These are phyloP conservation scores for Stenchaetothrips biformis DNA, from an alignment of 2,888 invertebrate species.

Conservation along the genomic window DNA sequence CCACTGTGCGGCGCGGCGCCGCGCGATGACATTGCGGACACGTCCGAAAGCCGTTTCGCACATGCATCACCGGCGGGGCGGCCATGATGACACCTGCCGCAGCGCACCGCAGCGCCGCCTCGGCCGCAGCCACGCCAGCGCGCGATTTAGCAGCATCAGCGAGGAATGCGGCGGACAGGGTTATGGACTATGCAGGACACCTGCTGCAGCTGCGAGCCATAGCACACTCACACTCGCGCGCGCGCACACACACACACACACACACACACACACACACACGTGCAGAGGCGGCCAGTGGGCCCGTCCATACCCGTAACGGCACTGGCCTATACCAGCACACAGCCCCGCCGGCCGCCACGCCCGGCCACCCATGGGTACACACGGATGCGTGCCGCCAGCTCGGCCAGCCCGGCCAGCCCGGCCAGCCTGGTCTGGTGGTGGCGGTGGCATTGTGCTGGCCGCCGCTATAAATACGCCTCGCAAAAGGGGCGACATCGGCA, in stretches of 20 bases:
- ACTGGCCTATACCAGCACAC: not conserved
- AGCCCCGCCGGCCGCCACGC: not conserved
- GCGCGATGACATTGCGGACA: too few relatives aligned
- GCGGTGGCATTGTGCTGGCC: constrained; percentile 7
- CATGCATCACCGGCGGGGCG: not conserved
- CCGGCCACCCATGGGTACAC: constrained; percentile 18
- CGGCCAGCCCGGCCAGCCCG: not conserved
- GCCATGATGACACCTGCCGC: not conserved
- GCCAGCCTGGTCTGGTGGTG: not conserved
- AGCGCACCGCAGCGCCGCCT: not conserved
- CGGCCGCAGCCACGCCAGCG: not conserved
- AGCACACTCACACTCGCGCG: too few relatives aligned
- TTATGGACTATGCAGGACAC: too few relatives aligned
- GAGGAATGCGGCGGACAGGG: too few relatives aligned
- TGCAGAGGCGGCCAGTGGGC: too few relatives aligned
- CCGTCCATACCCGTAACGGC: not conserved
- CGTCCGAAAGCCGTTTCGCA: too few relatives aligned
- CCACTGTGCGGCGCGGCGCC: too few relatives aligned
- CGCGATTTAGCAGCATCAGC: too few relatives aligned
- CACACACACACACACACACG: too few relatives aligned
- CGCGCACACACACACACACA: too few relatives aligned
- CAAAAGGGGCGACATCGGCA: not conserved
- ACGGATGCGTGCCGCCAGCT: constrained; percentile 14
- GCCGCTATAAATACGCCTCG: not conserved
- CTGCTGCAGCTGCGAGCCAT: too few relatives aligned